These are phyloP conservation scores for Caenorhabditis sp. DNA, from an alignment of 2,888 invertebrate genomes.

Conservation along the genomic window DNA sequence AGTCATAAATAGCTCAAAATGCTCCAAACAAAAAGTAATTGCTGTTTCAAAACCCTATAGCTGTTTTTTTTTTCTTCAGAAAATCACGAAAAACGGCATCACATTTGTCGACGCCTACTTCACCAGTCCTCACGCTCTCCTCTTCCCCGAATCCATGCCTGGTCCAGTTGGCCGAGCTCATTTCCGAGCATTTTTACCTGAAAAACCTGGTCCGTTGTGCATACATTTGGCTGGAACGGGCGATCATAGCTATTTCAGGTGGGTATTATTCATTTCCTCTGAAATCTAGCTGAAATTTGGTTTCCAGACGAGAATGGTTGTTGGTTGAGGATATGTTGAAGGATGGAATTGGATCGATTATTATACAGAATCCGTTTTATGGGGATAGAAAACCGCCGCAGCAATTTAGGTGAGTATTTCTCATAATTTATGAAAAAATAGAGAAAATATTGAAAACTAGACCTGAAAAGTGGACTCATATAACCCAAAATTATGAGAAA, in stretches of 20 bases:
- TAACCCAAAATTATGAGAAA: too few relatives aligned
- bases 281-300: not conserved
- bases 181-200: constrained; percentile 54
- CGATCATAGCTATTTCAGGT: constrained; percentile 85
- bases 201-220: constrained; percentile 72
- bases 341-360: constrained; percentile 89
- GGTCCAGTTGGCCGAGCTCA: constrained; percentile 39
- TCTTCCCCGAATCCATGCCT: constrained; percentile 82
- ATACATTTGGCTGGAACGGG: constrained; percentile 96
- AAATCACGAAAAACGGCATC: constrained; percentile 42
- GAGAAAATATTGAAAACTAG: too few relatives aligned
- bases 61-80: too few relatives aligned
- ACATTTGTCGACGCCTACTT: constrained; percentile 82
- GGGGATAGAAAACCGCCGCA: constrained; percentile 74
- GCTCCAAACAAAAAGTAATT: too few relatives aligned
- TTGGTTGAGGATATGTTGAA: constrained; percentile 90
- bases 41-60: too few relatives aligned
- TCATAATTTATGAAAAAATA: too few relatives aligned
- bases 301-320: constrained; percentile 84
- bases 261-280: not conserved
- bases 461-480: too few relatives aligned
- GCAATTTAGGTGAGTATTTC: constrained; percentile 54
- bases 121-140: constrained; percentile 82
- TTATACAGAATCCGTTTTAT: constrained; percentile 92
- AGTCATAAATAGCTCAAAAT: too few relatives aligned